phyloP scores from a whole-genome alignment of 1,140 invertebrate species.

The Heliothis subflexa region DNA sequence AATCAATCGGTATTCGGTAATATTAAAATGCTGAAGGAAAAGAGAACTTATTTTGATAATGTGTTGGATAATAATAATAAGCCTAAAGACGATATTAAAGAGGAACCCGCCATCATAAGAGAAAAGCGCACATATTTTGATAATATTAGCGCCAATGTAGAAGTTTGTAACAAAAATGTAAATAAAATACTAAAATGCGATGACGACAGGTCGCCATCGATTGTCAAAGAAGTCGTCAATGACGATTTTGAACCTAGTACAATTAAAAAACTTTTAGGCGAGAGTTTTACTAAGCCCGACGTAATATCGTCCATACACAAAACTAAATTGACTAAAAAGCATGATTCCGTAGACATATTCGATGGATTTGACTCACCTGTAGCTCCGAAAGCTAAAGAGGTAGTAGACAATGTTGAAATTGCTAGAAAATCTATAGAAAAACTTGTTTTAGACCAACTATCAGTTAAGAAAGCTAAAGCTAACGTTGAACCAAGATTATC shows the following conservation, averaged over 20 bases:
- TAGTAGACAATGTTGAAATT: conserved; percentile 53
- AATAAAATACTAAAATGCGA: conserved; percentile 52
- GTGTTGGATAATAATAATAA: conserved; percentile 31
- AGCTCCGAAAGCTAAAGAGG: conserved; percentile 32
- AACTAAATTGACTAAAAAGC: conserved; percentile 57
- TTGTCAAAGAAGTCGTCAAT: conserved; percentile 64
- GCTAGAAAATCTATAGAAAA: conserved; percentile 56
- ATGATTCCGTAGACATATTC: conserved; percentile 73
- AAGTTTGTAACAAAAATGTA: conserved; percentile 42
- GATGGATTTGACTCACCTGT: conserved; percentile 66
- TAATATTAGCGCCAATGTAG: conserved; percentile 51
- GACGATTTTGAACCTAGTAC: conserved; percentile 65
- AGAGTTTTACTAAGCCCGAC: conserved; percentile 63
- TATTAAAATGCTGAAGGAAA: conserved; percentile 62
- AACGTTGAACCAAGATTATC: conserved; percentile 25
- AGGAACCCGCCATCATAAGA: conserved; percentile 22
- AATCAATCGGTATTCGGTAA: conserved; percentile 51
- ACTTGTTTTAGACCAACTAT: conserved; percentile 49
- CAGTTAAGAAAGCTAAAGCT: conserved; percentile 26
- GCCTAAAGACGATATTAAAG: background rate
- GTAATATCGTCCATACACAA: conserved; percentile 50
- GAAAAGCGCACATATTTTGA: conserved; percentile 66
- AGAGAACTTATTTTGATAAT: conserved; percentile 47
- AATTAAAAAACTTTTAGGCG: conserved; percentile 70
- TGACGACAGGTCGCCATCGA: conserved; percentile 69